Conservation (phyloP, 2,888 invertebrate species). For the Cataglyphis livida region DNA sequence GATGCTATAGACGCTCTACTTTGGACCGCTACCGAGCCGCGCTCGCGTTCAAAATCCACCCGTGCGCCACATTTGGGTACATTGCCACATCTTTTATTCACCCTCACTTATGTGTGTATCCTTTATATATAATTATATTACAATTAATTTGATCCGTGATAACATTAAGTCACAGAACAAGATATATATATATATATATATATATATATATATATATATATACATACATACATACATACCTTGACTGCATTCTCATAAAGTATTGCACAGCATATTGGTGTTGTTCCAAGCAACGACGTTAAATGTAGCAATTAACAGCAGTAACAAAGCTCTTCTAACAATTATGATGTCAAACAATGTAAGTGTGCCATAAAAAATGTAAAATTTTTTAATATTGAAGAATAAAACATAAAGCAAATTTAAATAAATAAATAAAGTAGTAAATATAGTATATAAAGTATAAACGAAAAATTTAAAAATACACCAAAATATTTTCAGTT, state of each 20-base stretch:
- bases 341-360: slow-evolving; percentile 99
- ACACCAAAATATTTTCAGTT: slow-evolving; percentile 89
- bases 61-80: slow-evolving; percentile 92
- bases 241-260: slow-evolving; percentile 82
- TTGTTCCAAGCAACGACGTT: slow-evolving; percentile 98
- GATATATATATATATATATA: neutral
- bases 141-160: neutral
- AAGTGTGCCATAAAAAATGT: slow-evolving; percentile 86
- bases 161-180: neutral
- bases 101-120: slow-evolving; percentile 97
- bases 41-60: slow-evolving; percentile 87
- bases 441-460: neutral
- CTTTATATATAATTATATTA: slow-evolving; percentile 86
- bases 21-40: slow-evolving; percentile 99
- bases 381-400: neutral
- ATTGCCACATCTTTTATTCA: slow-evolving; percentile 96
- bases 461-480: neutral
- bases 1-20: slow-evolving; percentile 99
- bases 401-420: neutral
- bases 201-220: no score
- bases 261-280: slow-evolving; percentile 95
- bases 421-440: neutral
- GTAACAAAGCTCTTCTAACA: slow-evolving; percentile 98
- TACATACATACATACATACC: neutral
- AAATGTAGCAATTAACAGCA: slow-evolving; percentile 99